Evolutionary conservation across 2,113 vertebrate species (phyloP).

Genomic region (Callipepla californica): DNA sequence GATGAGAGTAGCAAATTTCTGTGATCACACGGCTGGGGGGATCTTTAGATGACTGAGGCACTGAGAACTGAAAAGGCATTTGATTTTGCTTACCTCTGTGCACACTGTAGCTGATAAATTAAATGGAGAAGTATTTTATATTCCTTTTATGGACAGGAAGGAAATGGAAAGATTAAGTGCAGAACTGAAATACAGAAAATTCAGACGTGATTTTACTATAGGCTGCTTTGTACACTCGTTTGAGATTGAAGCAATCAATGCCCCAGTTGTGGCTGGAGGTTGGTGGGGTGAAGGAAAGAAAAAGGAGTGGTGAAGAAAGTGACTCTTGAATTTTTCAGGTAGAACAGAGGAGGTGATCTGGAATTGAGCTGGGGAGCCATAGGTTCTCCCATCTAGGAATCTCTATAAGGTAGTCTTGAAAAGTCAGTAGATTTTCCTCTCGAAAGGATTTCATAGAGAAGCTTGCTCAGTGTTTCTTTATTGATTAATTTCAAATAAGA

Average conservation of each 20-base stretch:
- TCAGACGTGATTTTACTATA: not conserved
- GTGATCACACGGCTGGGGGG: conserved; percentile 52
- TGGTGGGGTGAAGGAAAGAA: not conserved
- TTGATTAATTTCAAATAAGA: not conserved
- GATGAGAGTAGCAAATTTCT: conserved; percentile 59
- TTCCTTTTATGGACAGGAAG: not conserved
- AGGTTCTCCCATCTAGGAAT: not conserved
- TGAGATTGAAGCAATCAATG: not conserved
- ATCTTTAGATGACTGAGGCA: conserved; percentile 38
- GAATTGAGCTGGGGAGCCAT: not conserved
- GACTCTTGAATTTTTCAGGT: not conserved
- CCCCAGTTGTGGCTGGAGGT: fast-evolving
- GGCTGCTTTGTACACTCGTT: not conserved
- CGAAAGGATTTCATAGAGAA: fast-evolving
- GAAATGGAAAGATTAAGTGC: not conserved
- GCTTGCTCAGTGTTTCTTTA: not conserved
- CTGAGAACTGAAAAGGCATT: conserved; percentile 2
- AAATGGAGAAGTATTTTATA: not conserved
- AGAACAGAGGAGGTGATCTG: fast-evolving
- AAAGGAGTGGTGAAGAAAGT: not conserved
- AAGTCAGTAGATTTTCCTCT: not conserved
- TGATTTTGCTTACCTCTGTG: conserved; percentile 21
- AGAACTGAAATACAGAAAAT: not conserved
- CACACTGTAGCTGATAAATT: not conserved
- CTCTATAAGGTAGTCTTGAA: not conserved